Evolutionary conservation across 2,113 vertebrate species (phyloP), one percentile per base, ranked within the genome.

Genomic region (Paradisaea rubra): DNA sequence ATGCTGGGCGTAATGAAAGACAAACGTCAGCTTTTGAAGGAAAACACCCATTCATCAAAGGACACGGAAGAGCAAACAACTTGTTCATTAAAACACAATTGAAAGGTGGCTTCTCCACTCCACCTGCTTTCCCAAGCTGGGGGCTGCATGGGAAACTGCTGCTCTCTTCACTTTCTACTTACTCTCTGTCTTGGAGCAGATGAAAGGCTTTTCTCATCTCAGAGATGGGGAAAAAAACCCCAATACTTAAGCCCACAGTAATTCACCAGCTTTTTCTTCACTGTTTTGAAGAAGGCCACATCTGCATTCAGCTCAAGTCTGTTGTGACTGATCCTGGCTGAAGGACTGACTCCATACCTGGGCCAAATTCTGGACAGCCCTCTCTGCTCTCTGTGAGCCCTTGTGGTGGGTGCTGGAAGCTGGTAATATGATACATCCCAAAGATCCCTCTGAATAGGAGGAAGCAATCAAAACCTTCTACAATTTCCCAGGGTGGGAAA

Each of bases 31-130:
- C 93, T 91, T 97, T 96, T 93, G 94, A 93, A 95, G 65, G 82
- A 95, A 96, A 97, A 96, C 96, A 97, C 37, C 24, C 91, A 93
- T 96, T 97, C 94, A 88, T 97, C 96, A 96, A 93, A 94, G 61
- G 88, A 69, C 61, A 87, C 0, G 2, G 78, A 76, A 97, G 94
- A 94, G 50, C 81, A 97, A 96, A 95, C 96, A 97, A 91, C 81
- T 89, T 93, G 60, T 91, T 97, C 95, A 94, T 96, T 97, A 95
- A 94, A 89, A 87, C 93, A 97, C 96, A 95, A 97, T 85, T 86
- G 93, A 91, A 96, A 97, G 91, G 96, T 96, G 94, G 82, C n/a
- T 94, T 96, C 84, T 92, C 57, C 57, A 77, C 69, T 95, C 93
- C 96, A 96, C 97, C 97, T 97, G 95, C 87, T 96, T 96, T 96